A percentile compares a stretch with the other conserved stretches of the same genome.
Conservation (phyloP, 2,888 invertebrate genomes). For the Amiota communis region DNA sequence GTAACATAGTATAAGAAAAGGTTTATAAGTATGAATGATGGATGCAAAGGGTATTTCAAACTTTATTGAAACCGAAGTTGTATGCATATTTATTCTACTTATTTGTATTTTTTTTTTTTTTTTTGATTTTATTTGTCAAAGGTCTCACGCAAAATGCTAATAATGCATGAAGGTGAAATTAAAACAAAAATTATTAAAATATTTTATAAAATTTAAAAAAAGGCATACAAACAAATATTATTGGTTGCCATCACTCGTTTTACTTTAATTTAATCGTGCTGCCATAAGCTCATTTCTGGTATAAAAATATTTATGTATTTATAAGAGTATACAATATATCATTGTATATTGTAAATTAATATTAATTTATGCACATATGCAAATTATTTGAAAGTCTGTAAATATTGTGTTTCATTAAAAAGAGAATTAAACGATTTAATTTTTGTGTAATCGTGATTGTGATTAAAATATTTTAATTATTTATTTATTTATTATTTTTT, state of each 20-base stretch:
- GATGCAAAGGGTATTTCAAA: background rate
- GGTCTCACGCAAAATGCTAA: constrained; percentile 50
- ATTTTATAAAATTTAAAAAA: background rate
- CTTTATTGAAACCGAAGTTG: background rate
- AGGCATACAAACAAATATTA: background rate
- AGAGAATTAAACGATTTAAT: constrained; percentile 23
- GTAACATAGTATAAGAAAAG: too few relatives aligned
- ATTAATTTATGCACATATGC: constrained; percentile 49
- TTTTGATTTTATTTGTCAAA: constrained; percentile 41
- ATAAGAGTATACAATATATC: too few relatives aligned
- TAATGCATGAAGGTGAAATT: constrained; percentile 57
- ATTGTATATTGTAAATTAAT: constrained; percentile 13
- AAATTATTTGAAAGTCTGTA: constrained; percentile 54
- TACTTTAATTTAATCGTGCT: constrained; percentile 58
- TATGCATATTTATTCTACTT: too few relatives aligned
- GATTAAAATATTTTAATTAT: constrained; percentile 16
- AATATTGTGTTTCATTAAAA: constrained; percentile 19
- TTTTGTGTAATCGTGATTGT: constrained; percentile 23
- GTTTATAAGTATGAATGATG: too few relatives aligned
- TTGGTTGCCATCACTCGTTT: constrained; percentile 37
- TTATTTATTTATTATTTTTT: constrained; percentile 9
- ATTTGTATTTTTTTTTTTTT: constrained; percentile 22
- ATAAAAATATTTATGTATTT: constrained; percentile 53
- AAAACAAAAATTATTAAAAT: background rate
- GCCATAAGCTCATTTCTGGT: constrained; percentile 58